Conservation (phyloP, 2,797 vertebrate species). For the Myiotriccus ornatus region DNA sequence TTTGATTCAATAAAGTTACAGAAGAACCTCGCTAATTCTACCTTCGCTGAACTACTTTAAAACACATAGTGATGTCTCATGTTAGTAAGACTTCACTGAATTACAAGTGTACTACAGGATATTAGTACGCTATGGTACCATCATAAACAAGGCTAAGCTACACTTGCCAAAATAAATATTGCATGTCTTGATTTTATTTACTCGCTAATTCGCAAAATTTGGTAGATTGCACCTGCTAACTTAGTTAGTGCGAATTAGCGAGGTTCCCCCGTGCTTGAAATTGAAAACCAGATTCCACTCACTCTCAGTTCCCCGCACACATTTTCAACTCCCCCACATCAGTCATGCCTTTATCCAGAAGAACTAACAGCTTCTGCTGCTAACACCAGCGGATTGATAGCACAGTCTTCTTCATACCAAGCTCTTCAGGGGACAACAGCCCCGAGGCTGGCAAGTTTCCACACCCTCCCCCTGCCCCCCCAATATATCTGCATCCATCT, state of each 20-base stretch:
- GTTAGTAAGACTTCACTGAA: conserved; percentile 62
- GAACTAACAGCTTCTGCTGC: conserved; percentile 28
- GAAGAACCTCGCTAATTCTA: conserved; percentile 78
- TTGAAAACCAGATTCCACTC: conserved; percentile 63
- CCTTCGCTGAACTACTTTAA: conserved; percentile 62
- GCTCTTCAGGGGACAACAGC: conserved; percentile 3
- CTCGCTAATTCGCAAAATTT: conserved; percentile 76
- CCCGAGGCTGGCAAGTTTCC: background rate
- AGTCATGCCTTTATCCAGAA: conserved; percentile 48
- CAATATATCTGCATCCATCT: conserved; percentile 4
- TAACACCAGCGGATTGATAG: background rate
- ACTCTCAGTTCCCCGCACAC: conserved; percentile 45
- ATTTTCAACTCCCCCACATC: conserved; percentile 46
- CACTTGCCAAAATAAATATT: conserved; percentile 41
- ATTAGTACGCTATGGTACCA: conserved; percentile 34
- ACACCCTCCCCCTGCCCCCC: background rate
- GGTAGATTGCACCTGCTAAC: conserved; percentile 31
- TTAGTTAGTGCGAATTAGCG: conserved; percentile 71
- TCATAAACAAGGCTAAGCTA: conserved; percentile 59
- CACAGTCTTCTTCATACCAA: background rate
- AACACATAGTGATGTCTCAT: conserved; percentile 40
- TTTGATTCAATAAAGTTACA: conserved; percentile 69
- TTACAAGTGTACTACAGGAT: conserved; percentile 12
- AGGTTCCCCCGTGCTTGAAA: conserved; percentile 71
- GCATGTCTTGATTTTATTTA: conserved; percentile 22